Conservation (phyloP, 2,888 invertebrate species). For the Maniola hyperantus region DNA sequence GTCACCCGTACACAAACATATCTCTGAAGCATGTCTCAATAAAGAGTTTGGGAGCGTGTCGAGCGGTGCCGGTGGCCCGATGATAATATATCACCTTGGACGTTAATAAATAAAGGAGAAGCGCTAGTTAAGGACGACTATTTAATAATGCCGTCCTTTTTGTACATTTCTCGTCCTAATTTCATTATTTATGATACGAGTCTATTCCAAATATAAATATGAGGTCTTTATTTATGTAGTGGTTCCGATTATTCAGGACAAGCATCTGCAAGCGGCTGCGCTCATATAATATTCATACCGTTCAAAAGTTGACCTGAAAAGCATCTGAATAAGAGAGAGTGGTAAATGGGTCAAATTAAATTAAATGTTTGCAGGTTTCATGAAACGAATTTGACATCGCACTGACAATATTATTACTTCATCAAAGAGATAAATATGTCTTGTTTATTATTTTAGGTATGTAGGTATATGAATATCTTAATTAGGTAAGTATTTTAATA, state of each 20-base stretch:
- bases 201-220: conserved; percentile 14
- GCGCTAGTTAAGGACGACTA: conserved; percentile 52
- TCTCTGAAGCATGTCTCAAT: conserved; percentile 58
- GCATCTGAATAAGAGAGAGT: conserved; percentile 3
- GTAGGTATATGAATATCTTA: not conserved
- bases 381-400: not conserved
- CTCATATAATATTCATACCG: conserved; percentile 9
- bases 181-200: conserved; percentile 34
- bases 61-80: conserved; percentile 57
- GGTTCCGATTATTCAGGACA: not conserved
- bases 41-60: conserved; percentile 50
- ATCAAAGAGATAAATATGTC: not conserved
- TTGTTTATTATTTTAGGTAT: not conserved
- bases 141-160: conserved; percentile 51
- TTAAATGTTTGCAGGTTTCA: conserved; percentile 10
- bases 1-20: conserved; percentile 47
- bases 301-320: conserved; percentile 6
- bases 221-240: conserved; percentile 16
- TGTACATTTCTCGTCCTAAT: conserved; percentile 33
- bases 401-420: not conserved
- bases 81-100: conserved; percentile 59
- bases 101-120: conserved; percentile 58
- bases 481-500: too few relatives aligned
- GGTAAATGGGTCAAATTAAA: conserved; percentile 14
- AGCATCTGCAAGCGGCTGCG: not conserved